These are phyloP conservation scores for Phylloscopus collybita DNA, from an alignment of 2,797 vertebrate species.

Conservation along the genomic window DNA sequence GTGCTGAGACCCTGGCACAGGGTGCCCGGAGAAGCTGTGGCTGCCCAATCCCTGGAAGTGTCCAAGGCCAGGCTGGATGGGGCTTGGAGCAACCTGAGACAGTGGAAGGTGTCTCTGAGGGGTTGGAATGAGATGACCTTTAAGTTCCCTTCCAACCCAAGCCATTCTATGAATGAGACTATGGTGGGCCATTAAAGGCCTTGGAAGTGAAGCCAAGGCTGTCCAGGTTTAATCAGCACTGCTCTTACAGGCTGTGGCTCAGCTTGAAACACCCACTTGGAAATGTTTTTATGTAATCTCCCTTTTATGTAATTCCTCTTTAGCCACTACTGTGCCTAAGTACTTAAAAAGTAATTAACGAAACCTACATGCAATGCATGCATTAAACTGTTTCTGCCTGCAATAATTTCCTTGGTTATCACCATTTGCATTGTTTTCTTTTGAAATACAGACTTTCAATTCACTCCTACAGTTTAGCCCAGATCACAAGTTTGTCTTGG, in stretches of 20 bases:
- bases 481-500: neutral
- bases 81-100: accelerated
- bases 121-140: neutral
- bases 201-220: neutral
- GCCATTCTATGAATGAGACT: neutral
- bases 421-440: neutral
- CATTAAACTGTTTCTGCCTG: neutral
- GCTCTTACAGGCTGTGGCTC: neutral
- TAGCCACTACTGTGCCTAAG: slow-evolving; percentile 47
- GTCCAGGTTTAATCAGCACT: neutral
- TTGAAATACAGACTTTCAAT: neutral
- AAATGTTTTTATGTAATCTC: slow-evolving; percentile 12
- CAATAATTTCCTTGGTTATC: neutral
- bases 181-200: neutral
- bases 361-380: neutral
- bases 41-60: neutral
- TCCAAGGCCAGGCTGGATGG: accelerated
- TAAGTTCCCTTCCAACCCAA: neutral
- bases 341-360: slow-evolving; percentile 59
- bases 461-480: neutral
- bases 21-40: neutral
- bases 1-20: neutral
- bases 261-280: neutral
- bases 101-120: neutral
- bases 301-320: slow-evolving; percentile 16